These are phyloP conservation scores for Euschistus heros DNA, from an alignment of 1,140 invertebrate genomes.

Conservation along the genomic window DNA sequence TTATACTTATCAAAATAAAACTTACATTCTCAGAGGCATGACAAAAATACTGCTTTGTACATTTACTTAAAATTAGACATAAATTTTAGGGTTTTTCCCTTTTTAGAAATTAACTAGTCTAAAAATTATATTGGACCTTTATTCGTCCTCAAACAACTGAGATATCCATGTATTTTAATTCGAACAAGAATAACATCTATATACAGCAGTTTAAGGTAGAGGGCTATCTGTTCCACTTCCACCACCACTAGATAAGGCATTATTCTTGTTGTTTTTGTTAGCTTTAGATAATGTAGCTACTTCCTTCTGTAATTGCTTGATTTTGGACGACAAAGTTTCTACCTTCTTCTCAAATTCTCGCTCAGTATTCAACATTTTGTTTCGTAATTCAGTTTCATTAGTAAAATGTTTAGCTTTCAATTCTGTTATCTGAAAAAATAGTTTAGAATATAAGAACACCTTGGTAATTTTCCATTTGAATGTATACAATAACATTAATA, in stretches of 20 bases:
- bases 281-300: slow-evolving; percentile 74
- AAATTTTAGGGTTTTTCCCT: no score
- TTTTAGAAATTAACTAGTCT: no score
- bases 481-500: no score
- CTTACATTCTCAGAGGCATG: no score
- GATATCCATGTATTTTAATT: neutral
- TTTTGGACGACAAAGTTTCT: slow-evolving; percentile 63
- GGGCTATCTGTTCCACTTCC: slow-evolving; percentile 67
- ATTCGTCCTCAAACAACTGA: no score
- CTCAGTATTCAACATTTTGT: slow-evolving; percentile 69
- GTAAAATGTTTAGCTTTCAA: slow-evolving; percentile 86
- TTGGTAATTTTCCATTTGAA: no score
- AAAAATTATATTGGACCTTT: no score
- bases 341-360: slow-evolving; percentile 73
- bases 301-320: slow-evolving; percentile 68
- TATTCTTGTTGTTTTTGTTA: slow-evolving; percentile 59
- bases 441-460: neutral
- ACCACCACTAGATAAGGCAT: slow-evolving; percentile 24
- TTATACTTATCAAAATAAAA: no score
- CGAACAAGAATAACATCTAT: neutral
- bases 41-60: no score
- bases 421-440: slow-evolving; percentile 68
- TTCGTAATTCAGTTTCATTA: slow-evolving; percentile 70
- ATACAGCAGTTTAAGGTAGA: slow-evolving; percentile 24
- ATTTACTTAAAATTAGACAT: no score